Conservation (phyloP, 2,888 invertebrate species). For the Limenitis camilla region DNA sequence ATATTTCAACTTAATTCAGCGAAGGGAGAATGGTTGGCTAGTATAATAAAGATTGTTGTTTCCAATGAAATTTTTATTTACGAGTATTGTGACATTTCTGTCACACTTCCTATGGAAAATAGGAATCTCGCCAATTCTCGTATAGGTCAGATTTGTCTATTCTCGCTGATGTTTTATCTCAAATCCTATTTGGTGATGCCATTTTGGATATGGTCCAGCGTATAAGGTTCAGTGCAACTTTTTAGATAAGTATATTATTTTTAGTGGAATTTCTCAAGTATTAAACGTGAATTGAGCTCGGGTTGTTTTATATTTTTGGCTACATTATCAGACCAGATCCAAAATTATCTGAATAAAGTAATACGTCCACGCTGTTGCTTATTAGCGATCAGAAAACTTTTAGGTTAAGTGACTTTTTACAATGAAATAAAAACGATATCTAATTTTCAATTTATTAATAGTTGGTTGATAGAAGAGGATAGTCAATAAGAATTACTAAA, state of each 20-base stretch:
- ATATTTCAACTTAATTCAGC: no score
- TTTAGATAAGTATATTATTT: neutral
- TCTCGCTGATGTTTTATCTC: constrained; percentile 1
- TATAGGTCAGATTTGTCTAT: neutral
- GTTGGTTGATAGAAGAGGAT: no score
- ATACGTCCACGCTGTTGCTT: no score
- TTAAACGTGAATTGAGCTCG: neutral
- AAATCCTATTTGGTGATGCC: constrained; percentile 6
- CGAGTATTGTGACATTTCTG: neutral
- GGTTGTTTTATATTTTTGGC: neutral
- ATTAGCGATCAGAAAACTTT: no score
- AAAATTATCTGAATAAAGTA: no score
- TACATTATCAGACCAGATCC: no score
- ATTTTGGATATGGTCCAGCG: constrained; percentile 5
- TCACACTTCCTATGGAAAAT: neutral
- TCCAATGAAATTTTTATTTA: neutral
- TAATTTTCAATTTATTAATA: no score
- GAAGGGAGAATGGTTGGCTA: no score
- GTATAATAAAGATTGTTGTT: no score
- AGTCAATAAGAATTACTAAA: no score
- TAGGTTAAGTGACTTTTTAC: no score
- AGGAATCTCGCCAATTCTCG: neutral
- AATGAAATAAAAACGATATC: no score
- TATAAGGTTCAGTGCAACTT: constrained; percentile 2
- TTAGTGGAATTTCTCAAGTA: neutral